Evolutionary conservation across 2,888 invertebrate genomes (phyloP), one percentile per base, ranked within the genome.

Genomic region (Epinotia ramella): DNA sequence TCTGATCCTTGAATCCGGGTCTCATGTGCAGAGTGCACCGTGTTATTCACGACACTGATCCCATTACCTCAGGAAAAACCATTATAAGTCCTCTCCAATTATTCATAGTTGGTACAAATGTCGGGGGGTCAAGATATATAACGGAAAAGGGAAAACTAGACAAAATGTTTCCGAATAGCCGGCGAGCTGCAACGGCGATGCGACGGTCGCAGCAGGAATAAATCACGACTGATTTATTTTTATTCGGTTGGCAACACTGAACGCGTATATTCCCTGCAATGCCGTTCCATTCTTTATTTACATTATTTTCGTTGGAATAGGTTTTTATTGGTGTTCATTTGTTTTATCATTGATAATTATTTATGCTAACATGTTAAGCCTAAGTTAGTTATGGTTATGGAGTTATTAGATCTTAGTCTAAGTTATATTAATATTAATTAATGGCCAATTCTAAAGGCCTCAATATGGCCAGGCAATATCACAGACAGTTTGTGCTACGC

Each of bases 151-250:
- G 40, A 1, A 40, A 9, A 40, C 7, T 40, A 40, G 40, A 40
- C 40, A 53, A n/a, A 53, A 53, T n/a, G n/a, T 53, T 53, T 53
- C n/a, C 53, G n/a, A 53, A 53, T n/a, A 80, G n/a, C n/a, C n/a
- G 81, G 81, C 80, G 83, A 81, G 85, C 85, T 85, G 85, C 87
- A 87, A 82, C 83, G 83, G 80, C 79, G 84, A 84, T 84, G 87
- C 84, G 86, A 89, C 88, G 65, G 85, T 84, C 84, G 86, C 83
- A 81, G 86, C 86, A 84, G 83, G 87, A 88, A 92, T 94, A 93
- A 92, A 94, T 94, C 93, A 92, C 89, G 81, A 81, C 87, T 93
- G 94, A 94, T 94, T 93, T 94, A 94, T 94, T 92, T 93, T 93
- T 92, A 93, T 93, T 91, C 88, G 88, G 88, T 87, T 90, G 90